Evolutionary conservation across 2,888 invertebrate genomes (phyloP).

Genomic region (Agriopis marginaria): DNA sequence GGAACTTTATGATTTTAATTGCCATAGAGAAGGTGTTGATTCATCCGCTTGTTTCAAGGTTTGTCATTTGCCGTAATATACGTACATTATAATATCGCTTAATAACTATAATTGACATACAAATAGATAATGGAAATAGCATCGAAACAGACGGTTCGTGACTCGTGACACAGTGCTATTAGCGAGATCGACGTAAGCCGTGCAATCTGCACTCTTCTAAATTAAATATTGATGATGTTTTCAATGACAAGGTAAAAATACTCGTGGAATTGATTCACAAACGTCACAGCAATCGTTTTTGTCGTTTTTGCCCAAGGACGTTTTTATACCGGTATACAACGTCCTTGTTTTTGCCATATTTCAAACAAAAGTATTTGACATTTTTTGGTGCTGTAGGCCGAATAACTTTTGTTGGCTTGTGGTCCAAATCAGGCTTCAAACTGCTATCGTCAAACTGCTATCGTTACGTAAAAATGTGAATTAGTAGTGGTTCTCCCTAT

Average conservation of each 20-base stretch:
- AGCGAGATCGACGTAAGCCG: constrained; percentile 51
- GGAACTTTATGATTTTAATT: constrained; percentile 9
- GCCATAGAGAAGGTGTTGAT: constrained; percentile 6
- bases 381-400: no score
- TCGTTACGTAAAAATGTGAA: no score
- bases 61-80: constrained; percentile 4
- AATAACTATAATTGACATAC: constrained; percentile 25
- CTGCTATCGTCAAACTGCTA: no score
- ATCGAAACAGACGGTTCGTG: constrained; percentile 40
- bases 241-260: constrained; percentile 4
- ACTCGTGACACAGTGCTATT: constrained; percentile 66
- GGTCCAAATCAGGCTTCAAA: no score
- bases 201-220: constrained; percentile 47
- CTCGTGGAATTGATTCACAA: not conserved
- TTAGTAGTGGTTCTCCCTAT: no score
- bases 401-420: no score
- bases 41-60: constrained; percentile 6
- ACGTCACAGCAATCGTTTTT: no score
- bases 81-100: constrained; percentile 6
- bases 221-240: constrained; percentile 51
- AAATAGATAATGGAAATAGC: constrained; percentile 24
- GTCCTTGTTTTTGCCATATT: no score
- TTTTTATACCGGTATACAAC: no score
- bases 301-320: no score
- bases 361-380: no score